Evolutionary conservation across 2,113 vertebrate genomes (phyloP).

Genomic region (Bucco capensis): DNA sequence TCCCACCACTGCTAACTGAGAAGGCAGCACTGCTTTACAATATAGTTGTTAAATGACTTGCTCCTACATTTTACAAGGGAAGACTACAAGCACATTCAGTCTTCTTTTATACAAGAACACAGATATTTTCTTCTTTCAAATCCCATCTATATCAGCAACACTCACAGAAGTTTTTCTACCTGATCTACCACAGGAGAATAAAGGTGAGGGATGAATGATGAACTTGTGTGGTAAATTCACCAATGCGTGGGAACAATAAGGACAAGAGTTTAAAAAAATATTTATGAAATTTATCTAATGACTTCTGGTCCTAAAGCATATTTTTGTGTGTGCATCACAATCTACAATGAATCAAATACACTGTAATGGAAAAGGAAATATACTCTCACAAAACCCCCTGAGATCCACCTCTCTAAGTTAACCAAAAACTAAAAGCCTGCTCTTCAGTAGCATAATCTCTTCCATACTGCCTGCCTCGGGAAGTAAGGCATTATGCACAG

Average conservation of each 20-base stretch:
- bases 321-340: neutral
- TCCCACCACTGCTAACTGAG: neutral
- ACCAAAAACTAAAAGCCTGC: neutral
- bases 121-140: neutral
- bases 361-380: neutral
- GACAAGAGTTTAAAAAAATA: neutral
- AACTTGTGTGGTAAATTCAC: neutral
- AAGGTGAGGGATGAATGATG: neutral
- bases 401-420: neutral
- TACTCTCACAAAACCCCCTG: fast-evolving
- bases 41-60: neutral
- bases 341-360: neutral
- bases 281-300: neutral
- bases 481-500: neutral
- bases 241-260: fast-evolving
- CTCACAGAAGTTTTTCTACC: neutral
- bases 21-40: neutral
- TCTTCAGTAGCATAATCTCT: neutral
- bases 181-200: neutral
- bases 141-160: neutral
- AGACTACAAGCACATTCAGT: neutral
- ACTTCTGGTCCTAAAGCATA: neutral
- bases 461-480: neutral
- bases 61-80: neutral
- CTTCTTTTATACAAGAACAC: neutral